Evolutionary conservation across 2,888 invertebrate genomes (phyloP).

Genomic region (Rhamphomyia laevipes): DNA sequence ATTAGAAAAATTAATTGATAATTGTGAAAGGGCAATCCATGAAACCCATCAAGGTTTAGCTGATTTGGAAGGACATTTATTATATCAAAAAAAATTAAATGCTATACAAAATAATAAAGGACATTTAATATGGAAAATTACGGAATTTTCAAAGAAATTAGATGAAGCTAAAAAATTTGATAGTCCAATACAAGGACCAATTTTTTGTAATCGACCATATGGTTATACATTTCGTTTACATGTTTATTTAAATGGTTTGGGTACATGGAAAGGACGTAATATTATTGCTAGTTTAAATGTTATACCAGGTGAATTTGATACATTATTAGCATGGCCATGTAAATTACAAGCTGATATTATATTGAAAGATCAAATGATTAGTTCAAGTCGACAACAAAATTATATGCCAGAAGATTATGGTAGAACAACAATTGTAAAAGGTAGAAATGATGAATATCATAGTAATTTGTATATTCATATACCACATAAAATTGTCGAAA

Average conservation of each 20-base stretch:
- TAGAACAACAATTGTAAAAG: constrained; percentile 47
- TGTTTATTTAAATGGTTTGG: constrained; percentile 58
- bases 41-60: constrained; percentile 39
- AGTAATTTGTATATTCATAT: constrained; percentile 35
- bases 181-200: constrained; percentile 49
- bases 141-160: constrained; percentile 51
- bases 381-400: constrained; percentile 20
- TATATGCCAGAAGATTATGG: constrained; percentile 50
- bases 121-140: constrained; percentile 59
- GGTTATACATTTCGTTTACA: constrained; percentile 66
- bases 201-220: constrained; percentile 56
- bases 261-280: constrained; percentile 65
- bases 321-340: constrained; percentile 62
- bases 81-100: constrained; percentile 30
- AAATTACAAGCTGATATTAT: constrained; percentile 51
- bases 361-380: constrained; percentile 49
- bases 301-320: constrained; percentile 58
- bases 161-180: constrained; percentile 54
- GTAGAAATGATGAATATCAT: constrained; percentile 36
- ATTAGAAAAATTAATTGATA: constrained; percentile 35
- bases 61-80: constrained; percentile 37
- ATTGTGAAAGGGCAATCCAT: constrained; percentile 34
- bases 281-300: constrained; percentile 56
- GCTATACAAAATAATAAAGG: constrained; percentile 37
- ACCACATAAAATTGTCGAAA: constrained; percentile 30